phyloP scores from a whole-genome alignment of 1,140 invertebrate genomes.

The Halotydeus destructor region DNA sequence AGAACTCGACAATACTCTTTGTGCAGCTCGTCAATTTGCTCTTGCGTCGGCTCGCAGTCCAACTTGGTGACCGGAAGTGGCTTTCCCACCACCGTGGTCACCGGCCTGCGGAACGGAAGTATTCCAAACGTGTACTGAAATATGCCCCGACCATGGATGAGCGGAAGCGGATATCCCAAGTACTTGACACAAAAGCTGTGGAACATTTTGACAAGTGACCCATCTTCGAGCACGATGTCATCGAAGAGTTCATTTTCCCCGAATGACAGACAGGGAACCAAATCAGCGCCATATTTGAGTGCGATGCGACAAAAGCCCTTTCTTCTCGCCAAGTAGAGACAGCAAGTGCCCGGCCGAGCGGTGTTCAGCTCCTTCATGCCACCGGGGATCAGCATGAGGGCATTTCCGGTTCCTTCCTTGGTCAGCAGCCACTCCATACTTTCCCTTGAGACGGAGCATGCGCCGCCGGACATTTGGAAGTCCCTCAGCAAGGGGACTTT shows the following conservation, averaged over 20 bases:
- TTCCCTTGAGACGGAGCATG: conserved; percentile 30
- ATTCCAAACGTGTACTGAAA: conserved; percentile 74
- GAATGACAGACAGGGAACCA: conserved; percentile 75
- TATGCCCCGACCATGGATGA: conserved; percentile 60
- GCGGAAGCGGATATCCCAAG: conserved; percentile 51
- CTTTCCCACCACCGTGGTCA: conserved; percentile 63
- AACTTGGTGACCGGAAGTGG: conserved; percentile 52
- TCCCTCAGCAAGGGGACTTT: too few species aligned
- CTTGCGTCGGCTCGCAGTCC: conserved; percentile 40
- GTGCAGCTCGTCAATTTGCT: conserved; percentile 54
- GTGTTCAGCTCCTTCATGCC: conserved; percentile 53
- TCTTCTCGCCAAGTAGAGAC: conserved; percentile 39
- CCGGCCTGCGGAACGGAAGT: conserved; percentile 48
- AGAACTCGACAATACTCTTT: conserved; percentile 43
- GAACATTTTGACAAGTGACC: conserved; percentile 39
- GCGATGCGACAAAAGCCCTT: conserved; percentile 64
- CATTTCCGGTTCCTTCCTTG: conserved; percentile 31
- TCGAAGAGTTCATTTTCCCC: conserved; percentile 73
- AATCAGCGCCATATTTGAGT: conserved; percentile 38
- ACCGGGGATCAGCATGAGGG: conserved; percentile 46
- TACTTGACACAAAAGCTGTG: conserved; percentile 44
- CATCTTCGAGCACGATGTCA: conserved; percentile 46
- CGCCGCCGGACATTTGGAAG: too few species aligned
- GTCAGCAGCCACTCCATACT: conserved; percentile 30
- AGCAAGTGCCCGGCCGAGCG: conserved; percentile 35